Evolutionary conservation across 2,113 vertebrate species (phyloP).

Genomic region (Labeo catla): DNA sequence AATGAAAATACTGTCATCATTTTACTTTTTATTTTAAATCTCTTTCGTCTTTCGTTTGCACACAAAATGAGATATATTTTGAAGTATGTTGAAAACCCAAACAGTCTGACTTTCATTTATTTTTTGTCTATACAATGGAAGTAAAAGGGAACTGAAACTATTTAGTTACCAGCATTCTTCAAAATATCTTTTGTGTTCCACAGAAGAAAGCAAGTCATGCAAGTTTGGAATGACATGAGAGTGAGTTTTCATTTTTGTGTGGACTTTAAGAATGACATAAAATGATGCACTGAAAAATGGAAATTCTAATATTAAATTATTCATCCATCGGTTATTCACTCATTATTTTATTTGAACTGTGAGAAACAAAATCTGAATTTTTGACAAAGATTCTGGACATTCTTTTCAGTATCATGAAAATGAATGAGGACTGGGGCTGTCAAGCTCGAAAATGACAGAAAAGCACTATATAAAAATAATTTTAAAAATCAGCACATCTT

Average conservation of each 20-base stretch:
- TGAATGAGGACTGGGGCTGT: not conserved
- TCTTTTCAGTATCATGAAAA: not conserved
- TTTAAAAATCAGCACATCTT: not conserved
- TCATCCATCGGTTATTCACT: not conserved
- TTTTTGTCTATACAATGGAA: too few relatives aligned
- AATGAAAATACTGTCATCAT: not conserved
- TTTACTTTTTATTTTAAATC: too few relatives aligned
- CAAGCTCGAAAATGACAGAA: not conserved
- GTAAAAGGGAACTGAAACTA: not conserved
- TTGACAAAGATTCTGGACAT: not conserved
- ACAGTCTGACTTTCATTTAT: too few relatives aligned
- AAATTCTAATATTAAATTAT: not conserved
- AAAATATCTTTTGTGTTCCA: not conserved
- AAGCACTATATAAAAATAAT: not conserved
- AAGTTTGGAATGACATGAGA: not conserved
- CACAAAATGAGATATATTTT: too few relatives aligned
- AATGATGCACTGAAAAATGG: not conserved
- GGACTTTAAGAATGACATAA: not conserved
- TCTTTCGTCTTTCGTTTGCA: too few relatives aligned
- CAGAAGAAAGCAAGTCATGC: not conserved
- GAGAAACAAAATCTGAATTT: not conserved
- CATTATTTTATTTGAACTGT: not conserved
- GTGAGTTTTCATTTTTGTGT: not conserved
- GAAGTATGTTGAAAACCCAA: too few relatives aligned
- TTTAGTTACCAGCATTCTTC: not conserved